Evolutionary conservation across 2,113 vertebrate species (phyloP).

Genomic region (Tricholaema leucomelas): DNA sequence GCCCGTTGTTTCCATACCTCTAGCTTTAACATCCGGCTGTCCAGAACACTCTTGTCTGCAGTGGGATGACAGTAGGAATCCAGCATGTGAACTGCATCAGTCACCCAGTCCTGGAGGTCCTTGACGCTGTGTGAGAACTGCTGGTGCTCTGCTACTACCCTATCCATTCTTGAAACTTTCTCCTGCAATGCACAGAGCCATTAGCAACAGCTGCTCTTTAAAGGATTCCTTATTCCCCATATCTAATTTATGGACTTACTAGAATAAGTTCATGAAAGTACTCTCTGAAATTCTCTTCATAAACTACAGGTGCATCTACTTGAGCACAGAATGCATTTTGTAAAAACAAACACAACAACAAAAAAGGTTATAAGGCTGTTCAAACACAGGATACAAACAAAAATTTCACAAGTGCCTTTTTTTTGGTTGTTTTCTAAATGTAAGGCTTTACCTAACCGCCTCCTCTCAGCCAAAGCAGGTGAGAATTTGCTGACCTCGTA

Average conservation of each 20-base stretch:
- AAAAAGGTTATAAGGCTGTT: not conserved
- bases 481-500: not conserved
- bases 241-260: not conserved
- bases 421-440: not conserved
- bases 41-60: conserved; percentile 88
- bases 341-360: not conserved
- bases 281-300: not conserved
- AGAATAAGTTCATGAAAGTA: not conserved
- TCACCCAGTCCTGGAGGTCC: conserved; percentile 93
- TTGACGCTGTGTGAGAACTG: conserved; percentile 88
- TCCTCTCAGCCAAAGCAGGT: not conserved
- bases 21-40: conserved; percentile 91
- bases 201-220: not conserved
- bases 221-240: not conserved
- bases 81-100: conserved; percentile 86
- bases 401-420: not conserved
- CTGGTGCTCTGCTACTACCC: conserved; percentile 89
- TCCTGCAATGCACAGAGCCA: conserved; percentile 79
- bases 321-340: not conserved
- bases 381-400: not conserved
- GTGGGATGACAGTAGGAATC: conserved; percentile 86
- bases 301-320: not conserved
- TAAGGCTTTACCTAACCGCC: not conserved
- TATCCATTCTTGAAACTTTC: conserved; percentile 90
- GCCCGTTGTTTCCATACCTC: conserved; percentile 78